Percentiles rank a stretch among this genome's conserved stretches.
Evolutionary conservation across 2,888 invertebrate genomes (phyloP).

Genomic region (Apamea sordens): DNA sequence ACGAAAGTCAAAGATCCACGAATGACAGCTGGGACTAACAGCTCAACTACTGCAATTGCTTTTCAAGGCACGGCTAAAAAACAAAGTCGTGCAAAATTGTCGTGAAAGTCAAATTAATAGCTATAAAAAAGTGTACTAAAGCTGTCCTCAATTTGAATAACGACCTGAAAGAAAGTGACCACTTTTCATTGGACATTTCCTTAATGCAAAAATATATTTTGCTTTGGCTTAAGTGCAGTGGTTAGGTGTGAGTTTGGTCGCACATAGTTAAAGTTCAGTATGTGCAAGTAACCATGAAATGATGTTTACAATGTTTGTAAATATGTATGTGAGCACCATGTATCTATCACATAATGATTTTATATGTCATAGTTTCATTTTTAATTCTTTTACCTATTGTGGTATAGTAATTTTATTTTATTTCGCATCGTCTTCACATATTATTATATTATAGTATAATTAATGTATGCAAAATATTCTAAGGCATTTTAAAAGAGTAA

Average conservation of each 20-base stretch:
- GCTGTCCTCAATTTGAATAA: constrained; percentile 21
- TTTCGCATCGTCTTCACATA: too few relatives aligned
- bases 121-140: background rate
- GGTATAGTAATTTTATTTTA: too few relatives aligned
- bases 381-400: too few relatives aligned
- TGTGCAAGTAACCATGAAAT: background rate
- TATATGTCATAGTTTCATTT: too few relatives aligned
- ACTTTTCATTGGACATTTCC: background rate
- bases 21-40: background rate
- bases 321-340: too few relatives aligned
- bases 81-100: background rate
- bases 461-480: too few relatives aligned
- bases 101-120: constrained; percentile 6
- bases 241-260: background rate
- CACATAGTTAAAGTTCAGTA: background rate
- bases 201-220: background rate
- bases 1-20: background rate
- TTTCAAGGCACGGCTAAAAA: background rate
- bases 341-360: too few relatives aligned
- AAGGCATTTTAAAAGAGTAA: too few relatives aligned
- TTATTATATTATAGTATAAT: too few relatives aligned
- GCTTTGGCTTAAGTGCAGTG: background rate
- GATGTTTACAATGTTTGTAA: too few relatives aligned
- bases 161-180: constrained; percentile 3
- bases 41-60: background rate